Base-by-base conservation (phyloP, 2,888 invertebrate species). In the Beris chalybata region DNA sequence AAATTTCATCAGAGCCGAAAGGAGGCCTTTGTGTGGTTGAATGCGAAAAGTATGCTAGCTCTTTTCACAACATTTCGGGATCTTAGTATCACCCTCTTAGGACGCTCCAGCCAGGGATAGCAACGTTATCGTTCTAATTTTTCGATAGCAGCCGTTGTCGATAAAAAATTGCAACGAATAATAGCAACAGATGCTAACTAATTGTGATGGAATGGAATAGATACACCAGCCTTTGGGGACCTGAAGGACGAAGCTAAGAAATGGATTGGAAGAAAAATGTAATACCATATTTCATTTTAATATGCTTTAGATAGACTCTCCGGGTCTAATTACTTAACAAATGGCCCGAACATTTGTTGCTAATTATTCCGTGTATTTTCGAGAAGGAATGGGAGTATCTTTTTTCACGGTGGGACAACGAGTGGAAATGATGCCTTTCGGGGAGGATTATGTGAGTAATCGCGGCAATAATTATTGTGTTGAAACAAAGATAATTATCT, bases 161-260 rank as follows among this genome's bases (percentile, higher is more conserved):
- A 57, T 57, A 31, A 45, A 57, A 57, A 47, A 47, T 53, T 29
- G 30, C 53, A 12, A 29, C 30, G 29, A 57, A 57, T 59, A 48
- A 47, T 59, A 59, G 58, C 58, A 59, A 59, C 58, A 59, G 58
- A 59, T 59, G 58, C 58, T 59, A n/a, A 47, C 58, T 59, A 59
- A 59, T 59, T 59, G 58, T 31, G 47, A 57, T 45, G 57, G 6
- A 15, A 48, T 13, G 48, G n/a, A 48, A 48, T 5, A 48, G 48
- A n/a, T 13, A 22, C 22, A 15, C 4, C 11, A n/a, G 29, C 5
- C 4, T 15, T 29, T 22, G 5, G 15, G 22, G 29, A 29, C 22
- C 15, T 52, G 4, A 15, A 5, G 52, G 29, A 13, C 9, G 9
- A 52, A 52, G 15, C 15, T 2, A n/a, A 48, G 9, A 52, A 11